These are phyloP conservation scores for Otocyon megalotis DNA, from an alignment of 2,113 vertebrate genomes.

Conservation along the genomic window DNA sequence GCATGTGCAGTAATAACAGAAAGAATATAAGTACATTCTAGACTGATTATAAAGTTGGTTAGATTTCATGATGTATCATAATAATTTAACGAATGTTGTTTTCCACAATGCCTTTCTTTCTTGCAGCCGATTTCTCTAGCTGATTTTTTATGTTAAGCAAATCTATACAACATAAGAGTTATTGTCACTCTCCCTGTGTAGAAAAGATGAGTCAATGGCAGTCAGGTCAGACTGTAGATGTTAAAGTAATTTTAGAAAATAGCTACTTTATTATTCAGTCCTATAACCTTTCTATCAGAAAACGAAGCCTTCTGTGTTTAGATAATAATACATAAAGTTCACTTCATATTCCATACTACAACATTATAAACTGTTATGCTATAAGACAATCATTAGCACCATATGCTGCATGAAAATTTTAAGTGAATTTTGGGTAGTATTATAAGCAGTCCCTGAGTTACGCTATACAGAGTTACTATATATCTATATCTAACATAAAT, in stretches of 20 bases:
- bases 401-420: neutral
- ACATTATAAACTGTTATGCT: neutral
- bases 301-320: constrained; percentile 31
- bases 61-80: constrained; percentile 58
- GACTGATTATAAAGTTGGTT: constrained; percentile 60
- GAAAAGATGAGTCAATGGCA: neutral
- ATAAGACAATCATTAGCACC: neutral
- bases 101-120: constrained; percentile 57
- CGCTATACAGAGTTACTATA: neutral
- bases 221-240: neutral
- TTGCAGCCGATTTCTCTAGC: neutral
- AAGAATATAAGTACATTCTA: constrained; percentile 67
- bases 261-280: neutral
- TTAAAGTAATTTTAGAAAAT: constrained; percentile 51
- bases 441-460: neutral
- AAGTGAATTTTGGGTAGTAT: neutral
- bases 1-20: constrained; percentile 60
- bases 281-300: constrained; percentile 27
- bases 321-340: neutral
- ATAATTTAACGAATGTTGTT: constrained; percentile 59
- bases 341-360: neutral
- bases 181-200: neutral
- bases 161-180: constrained; percentile 20
- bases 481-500: neutral
- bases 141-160: constrained; percentile 48